phyloP scores from a whole-genome alignment of 92 coral and sea anemone species.

The Parazoanthus swiftii region DNA sequence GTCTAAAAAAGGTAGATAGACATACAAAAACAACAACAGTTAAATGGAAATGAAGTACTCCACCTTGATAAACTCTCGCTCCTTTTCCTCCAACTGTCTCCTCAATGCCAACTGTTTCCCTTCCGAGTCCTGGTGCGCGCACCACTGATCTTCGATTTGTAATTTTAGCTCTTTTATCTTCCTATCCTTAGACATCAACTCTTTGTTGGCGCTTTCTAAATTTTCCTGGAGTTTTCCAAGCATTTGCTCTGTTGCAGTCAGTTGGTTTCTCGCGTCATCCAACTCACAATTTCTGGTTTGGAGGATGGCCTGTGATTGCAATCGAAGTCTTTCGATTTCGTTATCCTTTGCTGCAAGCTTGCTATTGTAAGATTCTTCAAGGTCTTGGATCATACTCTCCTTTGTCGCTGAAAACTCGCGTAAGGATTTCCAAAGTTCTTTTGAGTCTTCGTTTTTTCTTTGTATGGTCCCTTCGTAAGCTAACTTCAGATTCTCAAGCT shows the following conservation, averaged over 20 bases:
- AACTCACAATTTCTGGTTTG: constrained; percentile 3
- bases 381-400: not conserved
- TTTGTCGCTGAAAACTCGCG: constrained; percentile 24
- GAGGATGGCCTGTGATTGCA: not conserved
- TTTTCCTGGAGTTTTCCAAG: not conserved
- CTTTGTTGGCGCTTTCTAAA: not conserved
- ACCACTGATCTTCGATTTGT: not conserved
- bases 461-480: not conserved
- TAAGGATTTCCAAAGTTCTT: constrained; percentile 16
- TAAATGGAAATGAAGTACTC: not conserved
- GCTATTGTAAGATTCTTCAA: not conserved
- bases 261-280: not conserved
- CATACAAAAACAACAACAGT: not conserved
- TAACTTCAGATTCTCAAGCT: constrained; percentile 3
- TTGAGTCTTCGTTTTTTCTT: constrained; percentile 13
- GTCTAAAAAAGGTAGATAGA: not conserved
- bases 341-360: constrained; percentile 1
- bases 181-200: not conserved
- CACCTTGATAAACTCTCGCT: constrained; percentile 11
- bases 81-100: not conserved
- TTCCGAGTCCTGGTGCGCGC: not conserved
- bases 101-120: not conserved
- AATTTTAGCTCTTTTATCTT: not conserved
- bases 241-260: not conserved
- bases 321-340: constrained; percentile 20